Evolutionary conservation across 92 coral and sea anemone species (phyloP), one percentile per base, ranked within the genome.

Genomic region (Parazoanthus swiftii): DNA sequence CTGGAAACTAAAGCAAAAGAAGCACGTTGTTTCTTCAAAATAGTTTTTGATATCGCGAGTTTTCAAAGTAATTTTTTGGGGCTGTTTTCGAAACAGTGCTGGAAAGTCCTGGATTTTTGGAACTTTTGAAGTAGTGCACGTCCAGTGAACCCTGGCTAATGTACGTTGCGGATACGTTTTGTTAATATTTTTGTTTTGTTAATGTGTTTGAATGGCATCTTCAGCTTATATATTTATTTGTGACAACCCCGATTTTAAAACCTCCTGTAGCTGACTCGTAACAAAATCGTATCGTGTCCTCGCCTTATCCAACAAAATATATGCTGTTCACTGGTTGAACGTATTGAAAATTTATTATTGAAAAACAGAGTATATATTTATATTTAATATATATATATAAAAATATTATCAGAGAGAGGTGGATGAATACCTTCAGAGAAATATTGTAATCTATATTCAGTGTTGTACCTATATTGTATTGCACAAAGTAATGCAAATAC

Each of bases 331-430:
- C 79, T 35, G 3, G 9, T 37, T 74, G 46, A 74, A 74, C 43
- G 16, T 39, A 16, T 21, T 42, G 23, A 37, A 74, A 37, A 76
- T 39, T 39, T 38, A 38, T 75, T 39, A 23, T 37, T 39, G 26
- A 37, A 44, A 76, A 10, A 76, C 26, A 76, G 46, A 76, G 26
- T 38, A 76, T 76, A 76, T 76, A 76, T 76, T 39, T 76, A 76
- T 76, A 76, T 76, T 20, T 76, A 76, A 76, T 76, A 76, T 76
- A 76, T 75, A 16, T 9, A 11, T 10, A 74, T 25, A 42, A 37
- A 39, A 16, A 44, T 18, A n/a, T 37, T 20, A 37, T 76, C 48
- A 44, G 46, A 37, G 42, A 38, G 46, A 42, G 9, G 46, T 76
- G 46, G 6, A 76, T 39, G 54, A 37, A 37, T 76, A 37, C 46